Conservation (phyloP, 2,113 vertebrate genomes). For the Oryzias celebensis region DNA sequence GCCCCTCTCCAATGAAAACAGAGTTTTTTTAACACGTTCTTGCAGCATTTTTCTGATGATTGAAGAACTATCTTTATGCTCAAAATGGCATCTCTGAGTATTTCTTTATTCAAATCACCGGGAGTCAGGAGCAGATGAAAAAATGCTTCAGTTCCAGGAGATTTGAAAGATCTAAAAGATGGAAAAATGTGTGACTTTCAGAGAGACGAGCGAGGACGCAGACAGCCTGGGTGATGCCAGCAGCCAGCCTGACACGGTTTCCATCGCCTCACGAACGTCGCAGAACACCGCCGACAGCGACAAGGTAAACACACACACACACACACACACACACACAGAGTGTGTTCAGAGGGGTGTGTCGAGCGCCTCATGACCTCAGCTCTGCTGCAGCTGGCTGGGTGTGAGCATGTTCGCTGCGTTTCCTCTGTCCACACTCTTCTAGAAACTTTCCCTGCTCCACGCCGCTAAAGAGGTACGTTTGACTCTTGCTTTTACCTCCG, state of each 20-base stretch:
- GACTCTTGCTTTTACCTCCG: constrained; percentile 12
- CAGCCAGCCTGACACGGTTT: constrained; percentile 97
- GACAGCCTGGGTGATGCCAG: constrained; percentile 98
- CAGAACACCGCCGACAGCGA: constrained; percentile 99
- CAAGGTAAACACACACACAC: constrained; percentile 81
- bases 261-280: constrained; percentile 95
- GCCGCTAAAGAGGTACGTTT: constrained; percentile 48
- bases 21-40: too few relatives aligned
- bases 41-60: too few relatives aligned
- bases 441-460: constrained; percentile 13
- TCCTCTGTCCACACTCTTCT: constrained; percentile 19
- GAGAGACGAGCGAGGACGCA: constrained; percentile 91
- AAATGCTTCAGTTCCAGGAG: too few relatives aligned
- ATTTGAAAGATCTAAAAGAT: background rate
- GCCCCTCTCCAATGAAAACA: too few relatives aligned
- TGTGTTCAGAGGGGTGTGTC: constrained; percentile 45
- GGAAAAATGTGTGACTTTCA: constrained; percentile 48
- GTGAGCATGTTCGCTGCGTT: constrained; percentile 39
- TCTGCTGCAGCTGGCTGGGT: constrained; percentile 58
- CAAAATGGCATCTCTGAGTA: too few relatives aligned
- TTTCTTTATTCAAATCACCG: too few relatives aligned
- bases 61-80: too few relatives aligned
- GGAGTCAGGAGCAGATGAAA: too few relatives aligned
- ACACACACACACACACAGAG: background rate
- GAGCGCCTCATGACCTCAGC: constrained; percentile 53